phyloP scores from a whole-genome alignment of 2,113 vertebrate genomes.

The Nerophis lumbriciformis region DNA sequence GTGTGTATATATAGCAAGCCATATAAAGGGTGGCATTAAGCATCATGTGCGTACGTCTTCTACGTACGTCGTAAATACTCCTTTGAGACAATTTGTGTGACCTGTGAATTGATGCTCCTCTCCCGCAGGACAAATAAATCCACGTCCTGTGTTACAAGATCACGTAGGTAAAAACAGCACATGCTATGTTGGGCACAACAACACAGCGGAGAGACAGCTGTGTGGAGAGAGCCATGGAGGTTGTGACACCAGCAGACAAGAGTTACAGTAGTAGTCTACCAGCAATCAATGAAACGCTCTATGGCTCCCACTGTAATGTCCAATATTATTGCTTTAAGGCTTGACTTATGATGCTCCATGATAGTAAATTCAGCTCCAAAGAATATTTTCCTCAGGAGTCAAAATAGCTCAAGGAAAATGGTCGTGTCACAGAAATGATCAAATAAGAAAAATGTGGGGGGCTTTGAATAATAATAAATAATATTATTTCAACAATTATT shows the following conservation, averaged over 20 bases:
- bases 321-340: neutral
- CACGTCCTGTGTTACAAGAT: neutral
- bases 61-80: too few species aligned
- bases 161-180: conserved; percentile 14
- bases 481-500: too few species aligned
- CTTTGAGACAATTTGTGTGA: neutral
- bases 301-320: neutral
- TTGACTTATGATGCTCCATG: too few species aligned
- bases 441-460: too few species aligned
- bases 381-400: too few species aligned
- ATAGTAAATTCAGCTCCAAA: too few species aligned
- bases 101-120: neutral
- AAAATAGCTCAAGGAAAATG: too few species aligned
- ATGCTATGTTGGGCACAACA: conserved; percentile 15
- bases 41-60: too few species aligned
- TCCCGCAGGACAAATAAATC: neutral
- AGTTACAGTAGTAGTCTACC: neutral
- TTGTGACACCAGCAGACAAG: conserved; percentile 15
- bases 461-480: too few species aligned
- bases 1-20: too few species aligned
- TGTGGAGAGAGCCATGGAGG: neutral
- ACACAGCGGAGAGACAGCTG: conserved; percentile 9
- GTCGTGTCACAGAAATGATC: too few species aligned
- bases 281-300: neutral
- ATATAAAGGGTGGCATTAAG: too few species aligned